phyloP scores from a whole-genome alignment of 1,140 invertebrate genomes.

The Habropoda laboriosa region DNA sequence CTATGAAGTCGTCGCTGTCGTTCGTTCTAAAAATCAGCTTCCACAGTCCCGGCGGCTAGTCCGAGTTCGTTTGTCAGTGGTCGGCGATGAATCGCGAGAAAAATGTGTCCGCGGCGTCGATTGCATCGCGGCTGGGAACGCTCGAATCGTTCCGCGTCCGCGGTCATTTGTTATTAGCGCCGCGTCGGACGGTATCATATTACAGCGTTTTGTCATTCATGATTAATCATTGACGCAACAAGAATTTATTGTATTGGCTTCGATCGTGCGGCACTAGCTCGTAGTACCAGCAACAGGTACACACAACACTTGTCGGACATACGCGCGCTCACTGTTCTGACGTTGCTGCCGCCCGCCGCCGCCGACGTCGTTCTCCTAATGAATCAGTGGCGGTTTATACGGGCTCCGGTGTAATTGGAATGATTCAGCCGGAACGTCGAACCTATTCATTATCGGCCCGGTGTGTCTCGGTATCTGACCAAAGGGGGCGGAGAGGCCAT shows the following conservation, averaged over 20 bases:
- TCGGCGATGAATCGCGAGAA: slow-evolving; percentile 43
- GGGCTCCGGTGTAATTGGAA: slow-evolving; percentile 10
- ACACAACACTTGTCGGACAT: slow-evolving; percentile 49
- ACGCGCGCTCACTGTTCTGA: slow-evolving; percentile 19
- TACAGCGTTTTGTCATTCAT: slow-evolving; percentile 61
- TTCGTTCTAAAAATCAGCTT: neutral
- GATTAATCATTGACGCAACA: slow-evolving; percentile 65
- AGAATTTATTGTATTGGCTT: slow-evolving; percentile 65
- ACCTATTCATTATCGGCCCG: slow-evolving; percentile 13
- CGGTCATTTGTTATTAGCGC: slow-evolving; percentile 60
- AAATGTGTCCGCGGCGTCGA: slow-evolving; percentile 20
- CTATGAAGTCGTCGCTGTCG: neutral
- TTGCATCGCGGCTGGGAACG: neutral
- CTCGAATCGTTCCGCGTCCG: slow-evolving; percentile 36
- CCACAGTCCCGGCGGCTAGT: too few species aligned
- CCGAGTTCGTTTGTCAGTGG: neutral
- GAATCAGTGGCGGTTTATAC: slow-evolving; percentile 28
- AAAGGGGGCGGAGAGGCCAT: neutral
- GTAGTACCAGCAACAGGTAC: slow-evolving; percentile 61
- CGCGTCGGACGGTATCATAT: slow-evolving; percentile 46
- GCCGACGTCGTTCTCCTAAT: neutral
- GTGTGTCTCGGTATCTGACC: neutral
- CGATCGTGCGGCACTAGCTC: slow-evolving; percentile 35
- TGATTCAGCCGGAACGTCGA: slow-evolving; percentile 27
- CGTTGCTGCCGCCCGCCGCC: neutral